A percentile compares a stretch with the other conserved stretches of the same genome.
phyloP scores from a whole-genome alignment of 2,113 vertebrate species.

The Astur gentilis region DNA sequence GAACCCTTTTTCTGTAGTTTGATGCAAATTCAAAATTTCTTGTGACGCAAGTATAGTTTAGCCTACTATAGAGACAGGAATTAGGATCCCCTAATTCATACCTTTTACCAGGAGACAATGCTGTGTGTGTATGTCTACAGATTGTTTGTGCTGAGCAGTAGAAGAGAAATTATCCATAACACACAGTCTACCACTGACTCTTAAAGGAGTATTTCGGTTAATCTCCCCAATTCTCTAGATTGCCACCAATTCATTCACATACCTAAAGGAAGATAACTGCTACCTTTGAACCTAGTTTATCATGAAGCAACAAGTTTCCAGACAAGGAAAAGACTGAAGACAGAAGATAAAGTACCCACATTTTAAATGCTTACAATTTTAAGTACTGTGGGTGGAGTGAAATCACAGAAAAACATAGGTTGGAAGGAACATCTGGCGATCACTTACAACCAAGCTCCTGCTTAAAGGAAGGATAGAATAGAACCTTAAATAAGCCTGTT shows the following conservation, averaged over 20 bases:
- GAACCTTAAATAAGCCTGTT: not conserved
- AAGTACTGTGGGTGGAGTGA: not conserved
- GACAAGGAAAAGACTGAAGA: not conserved
- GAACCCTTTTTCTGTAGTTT: not conserved
- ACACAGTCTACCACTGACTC: not conserved
- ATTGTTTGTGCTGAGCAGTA: not conserved
- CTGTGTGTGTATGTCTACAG: not conserved
- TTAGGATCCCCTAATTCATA: not conserved
- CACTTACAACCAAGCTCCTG: not conserved
- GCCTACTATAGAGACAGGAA: not conserved
- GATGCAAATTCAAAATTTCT: not conserved
- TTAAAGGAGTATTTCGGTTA: not conserved
- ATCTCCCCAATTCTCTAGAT: not conserved
- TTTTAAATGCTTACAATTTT: not conserved
- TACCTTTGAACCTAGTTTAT: not conserved
- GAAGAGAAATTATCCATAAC: not conserved
- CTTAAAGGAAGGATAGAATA: not conserved
- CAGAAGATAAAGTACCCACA: not conserved
- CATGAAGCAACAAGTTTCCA: not conserved
- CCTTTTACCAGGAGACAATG: not conserved
- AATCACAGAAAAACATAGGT: fast-evolving
- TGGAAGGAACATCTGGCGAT: not conserved
- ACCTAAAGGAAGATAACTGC: not conserved
- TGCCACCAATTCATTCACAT: not conserved
- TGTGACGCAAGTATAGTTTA: not conserved